A percentile compares a stretch with the other conserved stretches of the same genome.
These are phyloP conservation scores for Alaudala cheleensis DNA, from an alignment of 2,113 vertebrate genomes.

Conservation along the genomic window DNA sequence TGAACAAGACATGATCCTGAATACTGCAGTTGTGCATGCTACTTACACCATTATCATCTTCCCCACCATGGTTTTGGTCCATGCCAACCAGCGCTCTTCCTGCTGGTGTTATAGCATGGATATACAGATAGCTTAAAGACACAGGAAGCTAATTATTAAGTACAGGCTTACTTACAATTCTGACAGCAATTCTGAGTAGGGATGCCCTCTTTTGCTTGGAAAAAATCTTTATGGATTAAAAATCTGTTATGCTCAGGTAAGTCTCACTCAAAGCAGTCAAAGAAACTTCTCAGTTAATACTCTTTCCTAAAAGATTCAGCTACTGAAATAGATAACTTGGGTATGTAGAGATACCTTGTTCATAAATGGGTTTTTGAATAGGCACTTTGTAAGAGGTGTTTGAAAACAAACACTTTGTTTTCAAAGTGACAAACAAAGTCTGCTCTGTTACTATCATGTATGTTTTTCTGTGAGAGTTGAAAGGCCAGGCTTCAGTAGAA, in stretches of 20 bases:
- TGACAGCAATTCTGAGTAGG: neutral
- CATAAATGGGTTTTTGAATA: neutral
- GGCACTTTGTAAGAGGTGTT: neutral
- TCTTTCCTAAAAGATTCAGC: neutral
- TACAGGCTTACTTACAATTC: neutral
- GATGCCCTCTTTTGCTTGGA: neutral
- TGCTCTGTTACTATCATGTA: neutral
- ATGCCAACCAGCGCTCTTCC: neutral
- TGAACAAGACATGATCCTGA: neutral
- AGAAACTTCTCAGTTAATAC: neutral
- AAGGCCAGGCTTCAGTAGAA: neutral
- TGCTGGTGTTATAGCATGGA: neutral
- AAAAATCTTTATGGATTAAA: neutral
- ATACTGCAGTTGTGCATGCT: rapidly evolving
- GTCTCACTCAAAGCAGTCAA: neutral
- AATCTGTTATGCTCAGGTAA: neutral
- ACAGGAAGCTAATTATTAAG: neutral
- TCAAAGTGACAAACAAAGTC: neutral
- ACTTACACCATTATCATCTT: neutral
- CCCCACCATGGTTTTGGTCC: neutral
- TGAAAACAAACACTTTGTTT: neutral
- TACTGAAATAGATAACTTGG: neutral
- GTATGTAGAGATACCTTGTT: neutral
- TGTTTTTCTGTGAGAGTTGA: neutral
- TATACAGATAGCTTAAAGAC: neutral